Evolutionary conservation across 2,888 invertebrate species (phyloP).

Genomic region (Artemia sp.): DNA sequence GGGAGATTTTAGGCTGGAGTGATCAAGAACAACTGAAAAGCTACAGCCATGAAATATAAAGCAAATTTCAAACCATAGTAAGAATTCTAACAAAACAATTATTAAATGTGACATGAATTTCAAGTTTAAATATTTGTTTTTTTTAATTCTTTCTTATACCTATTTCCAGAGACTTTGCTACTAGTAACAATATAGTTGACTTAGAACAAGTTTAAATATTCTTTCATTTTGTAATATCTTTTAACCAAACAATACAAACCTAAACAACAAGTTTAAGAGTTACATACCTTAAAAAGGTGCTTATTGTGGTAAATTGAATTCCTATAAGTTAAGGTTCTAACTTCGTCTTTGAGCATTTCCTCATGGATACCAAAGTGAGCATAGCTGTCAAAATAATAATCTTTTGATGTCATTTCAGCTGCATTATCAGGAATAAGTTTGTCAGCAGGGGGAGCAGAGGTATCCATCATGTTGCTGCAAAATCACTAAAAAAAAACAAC

Average conservation of each 20-base stretch:
- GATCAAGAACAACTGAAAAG: no score
- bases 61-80: no score
- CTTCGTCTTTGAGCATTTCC: constrained; percentile 99
- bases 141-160: background rate
- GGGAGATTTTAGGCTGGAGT: no score
- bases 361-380: constrained; percentile 99
- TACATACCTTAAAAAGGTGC: constrained; percentile 62
- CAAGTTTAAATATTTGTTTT: no score
- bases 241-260: background rate
- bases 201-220: background rate
- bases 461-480: no score
- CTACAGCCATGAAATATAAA: no score
- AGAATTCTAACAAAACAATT: no score
- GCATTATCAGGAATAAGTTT: constrained; percentile 38
- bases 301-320: constrained; percentile 99
- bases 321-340: constrained; percentile 89
- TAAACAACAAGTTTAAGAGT: constrained; percentile 11
- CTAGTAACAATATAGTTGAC: background rate
- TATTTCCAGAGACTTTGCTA: background rate
- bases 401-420: constrained; percentile 96
- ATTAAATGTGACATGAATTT: no score
- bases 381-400: constrained; percentile 99
- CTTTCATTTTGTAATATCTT: no score
- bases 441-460: no score
- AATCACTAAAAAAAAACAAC: no score